Percentiles rank a stretch among this genome's conserved stretches.
Evolutionary conservation across 2,888 invertebrate genomes (phyloP).

Genomic region (Escarpia spicata): DNA sequence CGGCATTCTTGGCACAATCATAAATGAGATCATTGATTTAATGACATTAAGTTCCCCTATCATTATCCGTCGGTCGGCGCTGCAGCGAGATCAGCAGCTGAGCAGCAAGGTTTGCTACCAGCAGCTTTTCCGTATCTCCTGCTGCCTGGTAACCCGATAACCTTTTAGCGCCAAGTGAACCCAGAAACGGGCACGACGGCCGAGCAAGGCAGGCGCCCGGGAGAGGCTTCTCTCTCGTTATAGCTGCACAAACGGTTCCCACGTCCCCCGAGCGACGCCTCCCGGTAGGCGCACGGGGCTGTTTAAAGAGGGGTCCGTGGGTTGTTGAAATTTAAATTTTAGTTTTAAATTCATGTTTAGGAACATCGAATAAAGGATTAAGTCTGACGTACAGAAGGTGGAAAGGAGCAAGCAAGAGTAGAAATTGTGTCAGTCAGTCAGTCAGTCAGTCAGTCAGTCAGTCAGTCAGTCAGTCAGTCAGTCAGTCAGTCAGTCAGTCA

Average conservation of each 20-base stretch:
- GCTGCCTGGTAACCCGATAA: not conserved
- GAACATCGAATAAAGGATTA: not conserved
- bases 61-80: not conserved
- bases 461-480: no score
- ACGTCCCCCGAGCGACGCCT: not conserved
- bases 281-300: not conserved
- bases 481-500: no score
- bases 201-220: not conserved
- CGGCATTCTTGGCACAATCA: not conserved
- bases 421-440: no score
- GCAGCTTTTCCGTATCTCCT: not conserved
- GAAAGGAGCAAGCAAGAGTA: not conserved
- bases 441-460: no score
- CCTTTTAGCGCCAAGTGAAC: not conserved
- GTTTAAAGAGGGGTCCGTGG: not conserved
- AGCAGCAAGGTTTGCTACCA: not conserved
- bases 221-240: not conserved
- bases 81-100: not conserved
- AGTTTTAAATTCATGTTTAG: not conserved
- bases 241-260: not conserved
- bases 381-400: not conserved
- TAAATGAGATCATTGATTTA: not conserved
- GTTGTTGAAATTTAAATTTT: not conserved
- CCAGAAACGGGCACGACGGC: not conserved
- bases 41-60: not conserved